Percentiles rank a stretch among this genome's conserved stretches.
Evolutionary conservation across 2,888 invertebrate species (phyloP).

Genomic region (Penaeus monodon): DNA sequence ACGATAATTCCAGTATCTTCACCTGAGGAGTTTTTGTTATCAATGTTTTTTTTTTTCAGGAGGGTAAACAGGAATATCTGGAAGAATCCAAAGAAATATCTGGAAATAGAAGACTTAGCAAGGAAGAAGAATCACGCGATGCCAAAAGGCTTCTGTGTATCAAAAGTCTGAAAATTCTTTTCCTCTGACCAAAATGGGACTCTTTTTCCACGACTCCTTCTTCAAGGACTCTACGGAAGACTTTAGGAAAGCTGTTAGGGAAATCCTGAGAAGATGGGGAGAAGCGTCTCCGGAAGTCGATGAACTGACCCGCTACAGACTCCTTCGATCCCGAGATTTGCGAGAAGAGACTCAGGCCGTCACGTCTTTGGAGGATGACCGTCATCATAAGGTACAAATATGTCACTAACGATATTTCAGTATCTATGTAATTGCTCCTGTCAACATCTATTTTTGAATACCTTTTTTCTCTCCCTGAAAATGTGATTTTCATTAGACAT

Average conservation of each 20-base stretch:
- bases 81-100: no score
- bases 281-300: conserved; percentile 8
- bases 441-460: no score
- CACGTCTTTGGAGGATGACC: conserved; percentile 46
- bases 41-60: no score
- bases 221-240: conserved; percentile 51
- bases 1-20: no score
- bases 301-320: conserved; percentile 48
- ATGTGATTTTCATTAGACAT: no score
- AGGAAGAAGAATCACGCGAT: no score
- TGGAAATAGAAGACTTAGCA: no score
- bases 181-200: conserved; percentile 39
- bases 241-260: conserved; percentile 44
- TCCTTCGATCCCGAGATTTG: conserved; percentile 29
- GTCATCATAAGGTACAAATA: conserved; percentile 42
- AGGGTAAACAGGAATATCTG: no score
- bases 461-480: no score
- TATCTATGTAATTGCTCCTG: no score
- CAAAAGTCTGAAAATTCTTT: not conserved
- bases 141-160: not conserved
- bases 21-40: no score
- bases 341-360: conserved; percentile 47
- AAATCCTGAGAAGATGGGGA: conserved; percentile 35
- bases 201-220: conserved; percentile 58
- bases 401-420: no score